Evolutionary conservation across 92 coral and sea anemone genomes (phyloP).

Genomic region (Porites divaricata): DNA sequence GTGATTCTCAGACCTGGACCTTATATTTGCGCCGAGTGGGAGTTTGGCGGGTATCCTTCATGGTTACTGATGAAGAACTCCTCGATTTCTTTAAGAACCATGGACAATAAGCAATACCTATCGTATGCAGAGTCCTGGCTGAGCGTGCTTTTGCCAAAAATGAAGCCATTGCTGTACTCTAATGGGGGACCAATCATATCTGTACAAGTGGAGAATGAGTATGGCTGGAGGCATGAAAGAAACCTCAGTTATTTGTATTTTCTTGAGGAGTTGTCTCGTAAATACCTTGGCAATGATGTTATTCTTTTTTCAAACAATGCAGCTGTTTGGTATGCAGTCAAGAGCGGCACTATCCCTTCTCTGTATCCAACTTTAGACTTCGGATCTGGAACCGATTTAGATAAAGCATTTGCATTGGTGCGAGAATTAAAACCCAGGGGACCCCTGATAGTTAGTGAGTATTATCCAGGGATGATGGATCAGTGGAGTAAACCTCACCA

Average conservation of each 20-base stretch:
- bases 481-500: conserved; percentile 86
- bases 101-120: conserved; percentile 72
- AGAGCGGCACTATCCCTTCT: conserved; percentile 85
- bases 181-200: conserved; percentile 93
- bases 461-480: conserved; percentile 93
- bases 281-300: conserved; percentile 77
- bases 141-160: conserved; percentile 76
- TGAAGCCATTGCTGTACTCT: conserved; percentile 76
- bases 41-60: conserved; percentile 94
- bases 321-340: conserved; percentile 26
- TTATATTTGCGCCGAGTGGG: conserved; percentile 96
- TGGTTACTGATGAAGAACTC: conserved; percentile 93
- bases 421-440: conserved; percentile 81
- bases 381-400: conserved; percentile 69
- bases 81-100: conserved; percentile 72
- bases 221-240: conserved; percentile 67
- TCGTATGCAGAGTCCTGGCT: conserved; percentile 88
- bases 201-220: conserved; percentile 89
- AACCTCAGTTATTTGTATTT: conserved; percentile 77
- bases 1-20: conserved; percentile 91
- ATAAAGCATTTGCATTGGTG: conserved; percentile 61
- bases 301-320: conserved; percentile 79
- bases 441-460: conserved; percentile 90
- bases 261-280: conserved; percentile 75
- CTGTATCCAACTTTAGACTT: conserved; percentile 91